Conservation (phyloP, 2,113 vertebrate species). For the Empidonax traillii region DNA sequence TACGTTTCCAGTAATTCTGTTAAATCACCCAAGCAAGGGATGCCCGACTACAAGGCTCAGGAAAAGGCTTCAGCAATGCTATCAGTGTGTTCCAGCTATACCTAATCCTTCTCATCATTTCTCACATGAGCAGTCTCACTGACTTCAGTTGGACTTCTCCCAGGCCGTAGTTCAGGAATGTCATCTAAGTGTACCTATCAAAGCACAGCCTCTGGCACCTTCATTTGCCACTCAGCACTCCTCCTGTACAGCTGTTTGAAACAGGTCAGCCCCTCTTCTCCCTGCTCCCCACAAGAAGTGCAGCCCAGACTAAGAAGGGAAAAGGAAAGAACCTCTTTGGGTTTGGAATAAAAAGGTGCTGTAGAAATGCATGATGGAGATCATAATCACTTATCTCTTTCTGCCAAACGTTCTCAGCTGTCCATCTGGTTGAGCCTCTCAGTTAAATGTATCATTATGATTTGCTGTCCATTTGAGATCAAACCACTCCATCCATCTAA, state of each 20-base stretch:
- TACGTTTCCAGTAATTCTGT: background rate
- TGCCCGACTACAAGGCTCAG: background rate
- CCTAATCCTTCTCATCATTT: conserved; percentile 14
- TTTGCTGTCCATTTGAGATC: conserved; percentile 32
- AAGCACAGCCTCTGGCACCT: background rate
- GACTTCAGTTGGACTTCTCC: background rate
- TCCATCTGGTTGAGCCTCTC: background rate
- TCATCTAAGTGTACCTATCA: background rate
- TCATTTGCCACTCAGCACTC: background rate
- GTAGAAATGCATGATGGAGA: background rate
- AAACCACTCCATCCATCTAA: background rate
- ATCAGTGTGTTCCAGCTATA: background rate
- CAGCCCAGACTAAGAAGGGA: background rate
- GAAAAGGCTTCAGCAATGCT: background rate
- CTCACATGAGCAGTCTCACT: background rate
- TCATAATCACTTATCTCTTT: background rate
- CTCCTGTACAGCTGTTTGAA: background rate
- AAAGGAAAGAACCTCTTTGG: background rate
- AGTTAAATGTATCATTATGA: background rate
- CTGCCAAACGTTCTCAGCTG: background rate
- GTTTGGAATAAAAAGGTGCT: background rate
- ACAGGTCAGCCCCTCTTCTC: background rate
- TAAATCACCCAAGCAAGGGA: background rate
- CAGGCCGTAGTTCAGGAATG: background rate
- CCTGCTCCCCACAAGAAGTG: background rate